Evolutionary conservation across 2,888 invertebrate species (phyloP), one percentile per base, ranked within the genome.

Genomic region (Sphaerophoria taeniata): DNA sequence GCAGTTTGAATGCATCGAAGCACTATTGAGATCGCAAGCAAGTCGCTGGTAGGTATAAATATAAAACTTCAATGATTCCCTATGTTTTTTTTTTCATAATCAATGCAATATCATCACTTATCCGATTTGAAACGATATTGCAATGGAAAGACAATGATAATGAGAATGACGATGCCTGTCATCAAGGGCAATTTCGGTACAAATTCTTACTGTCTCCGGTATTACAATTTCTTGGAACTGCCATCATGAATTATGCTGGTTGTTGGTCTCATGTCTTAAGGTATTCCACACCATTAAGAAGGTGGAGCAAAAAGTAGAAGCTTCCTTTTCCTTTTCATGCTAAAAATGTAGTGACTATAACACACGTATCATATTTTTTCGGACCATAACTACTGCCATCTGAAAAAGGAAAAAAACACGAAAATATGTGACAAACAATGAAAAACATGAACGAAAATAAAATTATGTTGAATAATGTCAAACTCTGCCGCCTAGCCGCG

Each of bases 301-400:
- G 78, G 73, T 65, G 70, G 49, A 63, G 69, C 56, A 77, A 56
- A 47, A 43, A 69, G 69, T 49, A 76, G 71, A 60, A 67, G 67
- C 72, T 72, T 65, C 61, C 24, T 24, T 24, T 63, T 80, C 24
- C 6, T 58, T 73, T 69, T 79, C 72, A 45, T 79, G 71, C 53
- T 69, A 67, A 77, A 47, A 61, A 61, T 83, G 56, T 74, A 51
- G n/a, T 70, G 70, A 61, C 53, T 73, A 69, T 24, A 24, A 14
- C 2, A 24, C 80, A 70, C 81, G 63, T 85, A 85, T 85, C 85
- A 81, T 76, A 81, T 85, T 81, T 81, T 77, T 73, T 73, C 76
- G 81, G 65, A 76, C 81, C 81, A 77, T 76, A 72, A 58, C 60
- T 11, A 45, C 53, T 74, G 56, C 63, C 80, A 74, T 72, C 55